phyloP scores from a whole-genome alignment of 1,140 invertebrate genomes.

The Anoplolepis gracilipes region DNA sequence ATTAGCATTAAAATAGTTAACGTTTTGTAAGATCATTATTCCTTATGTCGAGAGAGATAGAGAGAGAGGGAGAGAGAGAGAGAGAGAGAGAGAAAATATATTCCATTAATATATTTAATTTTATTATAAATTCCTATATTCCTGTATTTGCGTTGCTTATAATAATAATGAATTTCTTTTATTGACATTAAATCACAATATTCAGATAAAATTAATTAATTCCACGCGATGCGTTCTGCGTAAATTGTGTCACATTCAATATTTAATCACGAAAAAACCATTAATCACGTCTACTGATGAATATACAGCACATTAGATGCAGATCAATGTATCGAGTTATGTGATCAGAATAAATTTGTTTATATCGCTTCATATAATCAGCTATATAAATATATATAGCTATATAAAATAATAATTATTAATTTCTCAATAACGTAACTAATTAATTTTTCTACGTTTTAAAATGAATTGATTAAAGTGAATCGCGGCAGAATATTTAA shows the following conservation, averaged over 20 bases:
- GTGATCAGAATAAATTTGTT: conserved; percentile 33
- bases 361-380: conserved; percentile 8
- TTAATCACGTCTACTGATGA: conserved; percentile 30
- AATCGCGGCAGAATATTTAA: not conserved
- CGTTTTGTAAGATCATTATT: not conserved
- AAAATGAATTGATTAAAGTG: not conserved
- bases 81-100: no score
- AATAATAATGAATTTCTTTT: not conserved
- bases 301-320: not conserved
- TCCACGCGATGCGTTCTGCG: not conserved
- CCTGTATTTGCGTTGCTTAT: not conserved
- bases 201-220: conserved; percentile 28
- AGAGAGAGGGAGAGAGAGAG: no score
- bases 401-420: not conserved
- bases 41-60: not conserved
- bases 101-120: not conserved
- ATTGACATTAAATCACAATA: conserved; percentile 40
- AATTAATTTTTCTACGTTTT: conserved; percentile 4
- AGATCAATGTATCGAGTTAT: conserved; percentile 26
- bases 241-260: not conserved
- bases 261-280: conserved; percentile 49
- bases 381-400: not conserved
- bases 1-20: not conserved
- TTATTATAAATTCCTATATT: not conserved
- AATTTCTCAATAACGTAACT: not conserved